Conservation (phyloP, 2,113 vertebrate species). For the Dipodomys ordii region DNA sequence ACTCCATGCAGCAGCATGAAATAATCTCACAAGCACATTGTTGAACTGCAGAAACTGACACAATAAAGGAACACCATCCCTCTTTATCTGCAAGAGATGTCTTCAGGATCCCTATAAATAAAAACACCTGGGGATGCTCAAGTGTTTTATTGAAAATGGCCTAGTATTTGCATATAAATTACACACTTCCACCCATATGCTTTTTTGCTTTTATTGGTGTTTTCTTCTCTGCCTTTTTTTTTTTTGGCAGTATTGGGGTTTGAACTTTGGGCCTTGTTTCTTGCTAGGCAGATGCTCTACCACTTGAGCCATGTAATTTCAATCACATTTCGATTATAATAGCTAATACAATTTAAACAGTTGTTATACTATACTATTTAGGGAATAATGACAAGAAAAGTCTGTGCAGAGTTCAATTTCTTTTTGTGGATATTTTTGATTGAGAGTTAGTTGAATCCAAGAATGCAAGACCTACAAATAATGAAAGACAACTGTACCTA, state of each 20-base stretch:
- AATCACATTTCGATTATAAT: neutral
- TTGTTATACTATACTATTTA: neutral
- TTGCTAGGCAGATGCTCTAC: too few species aligned
- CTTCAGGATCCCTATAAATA: neutral
- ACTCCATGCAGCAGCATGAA: neutral
- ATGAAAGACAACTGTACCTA: neutral
- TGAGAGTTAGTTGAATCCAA: neutral
- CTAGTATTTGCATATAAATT: neutral
- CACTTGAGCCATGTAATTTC: neutral
- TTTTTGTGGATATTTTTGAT: neutral
- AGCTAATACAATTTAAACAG: neutral
- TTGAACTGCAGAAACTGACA: slow-evolving; percentile 30
- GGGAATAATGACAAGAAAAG: neutral
- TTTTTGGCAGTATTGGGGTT: too few species aligned
- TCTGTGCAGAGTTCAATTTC: neutral
- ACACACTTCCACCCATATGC: neutral
- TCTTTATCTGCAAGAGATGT: neutral
- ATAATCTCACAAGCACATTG: neutral
- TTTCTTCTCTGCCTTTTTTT: neutral
- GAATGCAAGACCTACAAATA: neutral
- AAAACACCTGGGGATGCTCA: neutral
- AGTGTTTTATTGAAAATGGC: neutral
- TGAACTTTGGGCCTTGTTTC: too few species aligned
- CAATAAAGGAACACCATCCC: neutral
- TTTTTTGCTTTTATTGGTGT: neutral